Evolutionary conservation across 1,140 invertebrate genomes (phyloP).

Genomic region (Augochlora pura): DNA sequence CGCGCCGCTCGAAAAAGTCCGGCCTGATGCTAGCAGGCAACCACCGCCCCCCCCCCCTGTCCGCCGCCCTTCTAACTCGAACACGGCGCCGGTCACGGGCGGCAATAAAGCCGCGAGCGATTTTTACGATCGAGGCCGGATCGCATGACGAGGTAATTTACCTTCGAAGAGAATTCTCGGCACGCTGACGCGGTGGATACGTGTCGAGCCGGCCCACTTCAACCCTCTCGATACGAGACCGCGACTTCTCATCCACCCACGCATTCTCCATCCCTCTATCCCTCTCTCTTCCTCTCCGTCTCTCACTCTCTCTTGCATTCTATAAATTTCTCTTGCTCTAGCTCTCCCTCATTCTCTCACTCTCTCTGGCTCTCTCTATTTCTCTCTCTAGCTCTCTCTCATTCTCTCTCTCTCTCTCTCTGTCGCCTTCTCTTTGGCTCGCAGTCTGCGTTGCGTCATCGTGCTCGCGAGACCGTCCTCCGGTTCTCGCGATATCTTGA

Average conservation of each 20-base stretch:
- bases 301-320: not conserved
- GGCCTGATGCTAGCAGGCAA: no score
- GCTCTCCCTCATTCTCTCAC: no score
- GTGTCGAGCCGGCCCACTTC: conserved; percentile 38
- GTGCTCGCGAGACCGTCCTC: no score
- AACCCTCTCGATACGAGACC: conserved; percentile 37
- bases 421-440: no score
- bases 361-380: no score
- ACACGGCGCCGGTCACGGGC: conserved; percentile 42
- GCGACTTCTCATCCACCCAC: conserved; percentile 25
- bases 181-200: conserved; percentile 21
- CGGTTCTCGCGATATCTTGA: no score
- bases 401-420: no score
- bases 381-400: no score
- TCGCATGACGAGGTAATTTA: conserved; percentile 59
- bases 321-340: no score
- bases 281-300: not conserved
- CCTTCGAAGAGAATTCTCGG: conserved; percentile 36
- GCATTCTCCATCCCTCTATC: no score
- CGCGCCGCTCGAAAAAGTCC: not conserved
- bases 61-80: not conserved
- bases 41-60: conserved; percentile 10
- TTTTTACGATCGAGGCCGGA: conserved; percentile 56
- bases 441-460: no score
- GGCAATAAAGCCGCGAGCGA: conserved; percentile 60